These are phyloP conservation scores for Acholoe squamosa DNA, from an alignment of 2,888 invertebrate genomes.

Conservation along the genomic window DNA sequence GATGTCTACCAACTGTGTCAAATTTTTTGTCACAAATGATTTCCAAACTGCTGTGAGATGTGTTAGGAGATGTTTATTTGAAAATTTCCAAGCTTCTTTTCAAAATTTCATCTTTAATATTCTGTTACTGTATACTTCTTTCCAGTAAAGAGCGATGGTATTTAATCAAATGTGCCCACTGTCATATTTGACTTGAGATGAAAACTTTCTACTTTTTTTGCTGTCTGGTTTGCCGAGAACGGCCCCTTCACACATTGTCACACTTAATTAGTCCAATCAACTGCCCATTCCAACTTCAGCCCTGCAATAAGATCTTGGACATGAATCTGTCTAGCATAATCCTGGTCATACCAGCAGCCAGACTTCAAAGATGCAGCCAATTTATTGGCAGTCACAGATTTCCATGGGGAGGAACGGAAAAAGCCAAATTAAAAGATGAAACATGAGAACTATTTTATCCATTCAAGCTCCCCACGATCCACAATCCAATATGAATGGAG, in stretches of 20 bases:
- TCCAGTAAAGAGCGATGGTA: no score
- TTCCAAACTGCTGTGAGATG: no score
- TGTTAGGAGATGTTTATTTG: no score
- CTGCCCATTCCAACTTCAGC: neutral
- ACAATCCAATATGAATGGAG: conserved; percentile 1
- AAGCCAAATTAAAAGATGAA: conserved; percentile 16
- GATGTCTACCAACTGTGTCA: no score
- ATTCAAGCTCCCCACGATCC: neutral
- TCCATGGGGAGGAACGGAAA: neutral
- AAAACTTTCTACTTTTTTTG: no score
- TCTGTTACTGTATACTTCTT: no score
- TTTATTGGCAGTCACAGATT: neutral
- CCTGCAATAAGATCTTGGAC: neutral
- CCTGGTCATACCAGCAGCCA: neutral
- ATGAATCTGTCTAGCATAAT: neutral
- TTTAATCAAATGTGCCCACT: no score
- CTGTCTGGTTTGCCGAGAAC: no score
- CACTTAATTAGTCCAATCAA: neutral
- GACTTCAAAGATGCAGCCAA: neutral
- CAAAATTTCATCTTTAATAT: no score
- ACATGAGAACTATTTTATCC: neutral
- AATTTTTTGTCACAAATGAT: no score
- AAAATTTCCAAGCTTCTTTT: no score
- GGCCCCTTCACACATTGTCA: conserved; percentile 4
- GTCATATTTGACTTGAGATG: no score